Evolutionary conservation across 1,140 invertebrate species (phyloP), one percentile per base, ranked within the genome.

Genomic region (Orchestia grillus): DNA sequence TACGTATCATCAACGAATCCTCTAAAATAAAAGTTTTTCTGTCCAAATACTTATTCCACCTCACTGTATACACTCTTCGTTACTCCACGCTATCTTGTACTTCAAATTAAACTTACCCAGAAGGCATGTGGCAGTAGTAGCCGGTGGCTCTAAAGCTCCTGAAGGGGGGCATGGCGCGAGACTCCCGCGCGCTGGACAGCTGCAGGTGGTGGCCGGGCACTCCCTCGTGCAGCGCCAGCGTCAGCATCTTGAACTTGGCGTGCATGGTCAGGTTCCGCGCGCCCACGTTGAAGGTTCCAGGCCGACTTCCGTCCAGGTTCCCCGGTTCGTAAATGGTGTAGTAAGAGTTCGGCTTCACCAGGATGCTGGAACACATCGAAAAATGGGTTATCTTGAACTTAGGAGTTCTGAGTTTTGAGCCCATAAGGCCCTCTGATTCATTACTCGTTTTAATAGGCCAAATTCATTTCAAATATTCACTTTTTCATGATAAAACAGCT

Each of bases 181-280:
- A 91, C 91, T 96, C 87, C 15, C 95, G 87, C 44, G 91, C 91
- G 28, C 42, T 41, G 62, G 44, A 96, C 40, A 28, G n/a, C 43
- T 96, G 88, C 6, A 94, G 44, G 53, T 92, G 96, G 57, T 91
- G 88, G 40, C 96, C 88, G 41, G 57, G 90, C 41, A 94, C 40
- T 40, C 95, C 95, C 43, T 57, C 57, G 44, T 62, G 87, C 0
- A 95, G 91, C 40, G 57, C 36, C 40, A 92, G 40, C 43, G 44
- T 42, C 19, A 92, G 42, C 36, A 95, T 45, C 23, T 28, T 43
- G 53, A 44, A 96, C 42, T 96, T 96, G 0, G 45, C 41, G 88
- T 77, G 44, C 28, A 44, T 40, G 15, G 44, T 47, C 0, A 77
- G 42, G n/a, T 53, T 92, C 47, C 45, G 53, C 16, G 44, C 91